Percentiles rank a stretch among this genome's conserved stretches.
Evolutionary conservation across 2,888 invertebrate genomes (phyloP).

Genomic region (Endomychus coccineus): DNA sequence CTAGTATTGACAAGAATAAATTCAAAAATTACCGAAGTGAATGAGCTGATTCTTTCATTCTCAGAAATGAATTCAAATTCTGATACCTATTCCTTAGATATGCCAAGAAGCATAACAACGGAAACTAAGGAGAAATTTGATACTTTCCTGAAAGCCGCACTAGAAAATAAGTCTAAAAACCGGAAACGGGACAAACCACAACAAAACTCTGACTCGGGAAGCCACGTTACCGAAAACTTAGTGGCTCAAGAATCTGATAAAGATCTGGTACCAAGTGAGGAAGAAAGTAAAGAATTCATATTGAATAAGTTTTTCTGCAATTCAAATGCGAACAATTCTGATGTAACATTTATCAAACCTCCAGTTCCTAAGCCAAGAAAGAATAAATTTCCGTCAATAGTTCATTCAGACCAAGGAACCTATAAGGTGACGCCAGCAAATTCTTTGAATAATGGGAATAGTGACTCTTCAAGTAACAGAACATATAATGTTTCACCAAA

Average conservation of each 20-base stretch:
- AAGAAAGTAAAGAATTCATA: slow-evolving; percentile 15
- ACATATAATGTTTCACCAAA: slow-evolving; percentile 4
- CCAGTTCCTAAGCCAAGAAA: slow-evolving; percentile 32
- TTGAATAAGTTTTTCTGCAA: slow-evolving; percentile 32
- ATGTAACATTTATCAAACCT: slow-evolving; percentile 15
- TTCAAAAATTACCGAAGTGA: too few species aligned
- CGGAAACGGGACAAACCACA: slow-evolving; percentile 6
- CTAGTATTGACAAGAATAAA: too few species aligned
- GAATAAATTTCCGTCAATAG: slow-evolving; percentile 4
- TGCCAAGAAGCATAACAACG: slow-evolving; percentile 23
- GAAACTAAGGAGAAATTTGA: slow-evolving; percentile 37
- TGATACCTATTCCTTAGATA: not conserved
- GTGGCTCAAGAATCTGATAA: slow-evolving; percentile 14
- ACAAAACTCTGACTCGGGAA: slow-evolving; percentile 5
- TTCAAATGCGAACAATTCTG: not conserved
- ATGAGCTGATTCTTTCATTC: too few species aligned
- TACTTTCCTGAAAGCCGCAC: slow-evolving; percentile 30
- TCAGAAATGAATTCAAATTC: not conserved
- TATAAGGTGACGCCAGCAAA: slow-evolving; percentile 23
- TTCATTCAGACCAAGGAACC: slow-evolving; percentile 17
- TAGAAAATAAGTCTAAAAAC: slow-evolving; percentile 13
- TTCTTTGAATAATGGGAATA: slow-evolving; percentile 12
- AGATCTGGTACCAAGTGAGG: slow-evolving; percentile 11
- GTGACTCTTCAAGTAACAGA: slow-evolving; percentile 8
- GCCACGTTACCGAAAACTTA: too few species aligned